These are phyloP conservation scores for Synanthedon formicaeformis DNA, from an alignment of 2,888 invertebrate species.

Conservation along the genomic window DNA sequence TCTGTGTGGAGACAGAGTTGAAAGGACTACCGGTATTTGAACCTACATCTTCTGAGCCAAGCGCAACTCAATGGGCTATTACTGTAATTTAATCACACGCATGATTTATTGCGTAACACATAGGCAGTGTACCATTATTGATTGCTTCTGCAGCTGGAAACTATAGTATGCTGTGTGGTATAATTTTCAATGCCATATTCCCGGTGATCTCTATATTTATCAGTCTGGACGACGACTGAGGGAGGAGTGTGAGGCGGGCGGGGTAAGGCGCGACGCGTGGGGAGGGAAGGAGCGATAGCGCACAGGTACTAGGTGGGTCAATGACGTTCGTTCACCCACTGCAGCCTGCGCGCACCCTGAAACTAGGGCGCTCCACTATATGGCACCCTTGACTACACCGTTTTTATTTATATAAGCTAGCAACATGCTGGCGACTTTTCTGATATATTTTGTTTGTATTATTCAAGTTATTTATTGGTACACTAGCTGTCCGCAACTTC, in stretches of 20 bases:
- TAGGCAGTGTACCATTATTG: neutral
- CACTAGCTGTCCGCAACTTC: no score
- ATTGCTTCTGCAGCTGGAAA: neutral
- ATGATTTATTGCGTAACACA: no score
- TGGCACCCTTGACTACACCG: conserved; percentile 17
- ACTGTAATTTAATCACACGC: no score
- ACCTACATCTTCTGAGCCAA: no score
- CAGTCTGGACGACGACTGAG: conserved; percentile 17
- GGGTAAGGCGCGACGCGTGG: conserved; percentile 13
- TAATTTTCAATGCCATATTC: conserved; percentile 55
- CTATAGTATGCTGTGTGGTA: neutral
- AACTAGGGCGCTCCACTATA: conserved; percentile 44
- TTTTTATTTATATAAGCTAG: neutral
- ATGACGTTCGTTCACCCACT: conserved; percentile 57
- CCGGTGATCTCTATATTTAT: conserved; percentile 47
- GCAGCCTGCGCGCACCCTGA: conserved; percentile 41
- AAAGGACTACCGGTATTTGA: no score
- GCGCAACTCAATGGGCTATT: no score
- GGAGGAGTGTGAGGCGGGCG: conserved; percentile 5
- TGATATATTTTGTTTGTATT: neutral
- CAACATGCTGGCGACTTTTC: neutral
- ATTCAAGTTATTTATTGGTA: neutral
- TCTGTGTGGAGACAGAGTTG: no score
- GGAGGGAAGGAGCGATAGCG: conserved; percentile 9
- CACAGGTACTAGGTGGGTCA: conserved; percentile 54